A percentile compares a stretch with the other conserved stretches of the same genome.
These are phyloP conservation scores for Thalassarche chlororhynchos DNA, from an alignment of 2,113 vertebrate species.

Conservation along the genomic window DNA sequence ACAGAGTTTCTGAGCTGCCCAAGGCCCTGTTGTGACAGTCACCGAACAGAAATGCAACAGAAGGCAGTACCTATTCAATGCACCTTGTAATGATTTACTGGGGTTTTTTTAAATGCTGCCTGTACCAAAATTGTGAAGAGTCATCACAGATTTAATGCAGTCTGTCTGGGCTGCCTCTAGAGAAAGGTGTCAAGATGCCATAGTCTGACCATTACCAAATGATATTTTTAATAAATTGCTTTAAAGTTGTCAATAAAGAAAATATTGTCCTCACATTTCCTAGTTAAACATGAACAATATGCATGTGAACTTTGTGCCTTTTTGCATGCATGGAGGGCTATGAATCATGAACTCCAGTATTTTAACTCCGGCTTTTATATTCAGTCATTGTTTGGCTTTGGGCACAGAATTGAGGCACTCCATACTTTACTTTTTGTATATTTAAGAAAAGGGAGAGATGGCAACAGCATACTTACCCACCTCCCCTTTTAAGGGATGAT, in stretches of 20 bases:
- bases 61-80: background rate
- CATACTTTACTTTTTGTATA: background rate
- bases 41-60: background rate
- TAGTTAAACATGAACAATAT: background rate
- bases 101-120: fast-evolving
- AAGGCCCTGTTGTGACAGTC: background rate
- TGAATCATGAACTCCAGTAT: background rate
- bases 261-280: background rate
- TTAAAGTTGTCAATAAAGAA: background rate
- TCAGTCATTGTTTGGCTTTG: background rate
- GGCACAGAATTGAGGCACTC: background rate
- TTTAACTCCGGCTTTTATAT: background rate
- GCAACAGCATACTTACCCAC: background rate
- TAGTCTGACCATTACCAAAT: background rate
- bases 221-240: background rate
- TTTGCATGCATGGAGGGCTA: background rate
- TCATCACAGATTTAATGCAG: background rate
- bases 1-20: background rate
- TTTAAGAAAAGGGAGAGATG: conserved; percentile 5
- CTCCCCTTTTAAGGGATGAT: conserved; percentile 23
- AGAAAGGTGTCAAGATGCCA: background rate
- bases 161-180: background rate
- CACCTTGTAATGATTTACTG: background rate
- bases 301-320: background rate
- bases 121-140: background rate